Evolutionary conservation across 2,113 vertebrate species (phyloP), one percentile per base, ranked within the genome.

Genomic region (Gambusia holbrooki): DNA sequence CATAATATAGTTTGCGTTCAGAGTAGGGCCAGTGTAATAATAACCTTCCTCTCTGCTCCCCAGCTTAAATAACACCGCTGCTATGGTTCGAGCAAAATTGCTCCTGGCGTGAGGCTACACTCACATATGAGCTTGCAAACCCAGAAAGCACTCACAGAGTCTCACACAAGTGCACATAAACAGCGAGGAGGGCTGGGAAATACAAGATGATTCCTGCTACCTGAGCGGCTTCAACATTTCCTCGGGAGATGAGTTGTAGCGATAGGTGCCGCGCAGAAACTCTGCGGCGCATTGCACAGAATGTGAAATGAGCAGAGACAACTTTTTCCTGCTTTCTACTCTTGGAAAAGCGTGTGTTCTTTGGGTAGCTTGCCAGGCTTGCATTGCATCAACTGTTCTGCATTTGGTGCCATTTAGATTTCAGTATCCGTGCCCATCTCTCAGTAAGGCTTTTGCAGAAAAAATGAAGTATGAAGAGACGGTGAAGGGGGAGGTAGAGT

Each of bases 171-270:
- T 25, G 13, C 1, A 48, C 2, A 73, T 35, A 62, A n/a, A 35
- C 40, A 73, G 14, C 17, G 61, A 70, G 32, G 30, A 27, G 28
- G 28, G 40, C 66, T 60, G 54, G 48, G 27, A 84, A 69, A 76
- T 79, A 71, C 82, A 83, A 75, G 76, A 80, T 79, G 80, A 87
- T 79, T 88, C 64, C 80, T 67, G 51, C 65, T 65, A 48, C 77
- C 73, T 73, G 69, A 66, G 79, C 71, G 37, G 71, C 27, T 30
- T 77, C 65, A 80, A 85, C 74, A 78, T 72, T 79, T 87, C 80
- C 70, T 69, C 76, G 1, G 70, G 77, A 90, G 84, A 88, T 88
- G 80, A 84, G 61, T 69, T 66, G 64, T 71, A 54, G 76, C 61
- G 82, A 86, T 83, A 74, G 82, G 68, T 35, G 27, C 81, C 73